Percentiles rank a stretch among this genome's conserved stretches.
phyloP scores from a whole-genome alignment of 2,797 vertebrate species.

The Sparidentex hasta region DNA sequence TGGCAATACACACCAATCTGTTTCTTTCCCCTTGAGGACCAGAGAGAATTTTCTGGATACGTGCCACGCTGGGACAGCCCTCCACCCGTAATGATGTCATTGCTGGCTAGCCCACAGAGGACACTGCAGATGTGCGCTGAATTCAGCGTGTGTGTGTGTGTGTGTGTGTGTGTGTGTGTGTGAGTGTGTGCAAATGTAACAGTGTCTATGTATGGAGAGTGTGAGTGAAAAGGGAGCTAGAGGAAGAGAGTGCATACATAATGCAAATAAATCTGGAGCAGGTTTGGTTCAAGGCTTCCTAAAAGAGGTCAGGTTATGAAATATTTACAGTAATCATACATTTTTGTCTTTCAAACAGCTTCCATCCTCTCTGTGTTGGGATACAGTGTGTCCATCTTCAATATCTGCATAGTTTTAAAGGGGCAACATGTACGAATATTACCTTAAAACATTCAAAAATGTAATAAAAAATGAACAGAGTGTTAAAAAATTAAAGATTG shows the following conservation, averaged over 20 bases:
- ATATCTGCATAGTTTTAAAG: not conserved
- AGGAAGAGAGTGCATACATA: conserved; percentile 36
- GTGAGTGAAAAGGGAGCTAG: not conserved
- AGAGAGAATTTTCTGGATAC: conserved; percentile 35
- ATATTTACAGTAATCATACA: conserved; percentile 37
- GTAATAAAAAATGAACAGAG: not conserved
- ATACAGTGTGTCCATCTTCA: not conserved
- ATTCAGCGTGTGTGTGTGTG: conserved; percentile 24
- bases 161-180: conserved; percentile 9
- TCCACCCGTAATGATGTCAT: conserved; percentile 48
- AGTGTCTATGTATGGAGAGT: not conserved
- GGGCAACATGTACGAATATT: too few species aligned
- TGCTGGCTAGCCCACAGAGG: conserved; percentile 31
- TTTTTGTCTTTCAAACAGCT: conserved; percentile 14
- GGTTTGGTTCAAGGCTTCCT: conserved; percentile 5
- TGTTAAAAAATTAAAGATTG: too few species aligned
- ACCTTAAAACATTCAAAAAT: too few species aligned
- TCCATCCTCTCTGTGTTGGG: too few species aligned
- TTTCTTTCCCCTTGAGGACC: conserved; percentile 10
- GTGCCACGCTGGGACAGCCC: conserved; percentile 51
- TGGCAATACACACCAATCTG: conserved; percentile 7
- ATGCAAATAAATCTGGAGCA: conserved; percentile 38
- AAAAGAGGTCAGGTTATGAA: conserved; percentile 43
- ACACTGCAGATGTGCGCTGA: conserved; percentile 61
- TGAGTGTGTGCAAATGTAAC: not conserved